Conservation (phyloP, 2,113 vertebrate genomes). For the Scortum barcoo region DNA sequence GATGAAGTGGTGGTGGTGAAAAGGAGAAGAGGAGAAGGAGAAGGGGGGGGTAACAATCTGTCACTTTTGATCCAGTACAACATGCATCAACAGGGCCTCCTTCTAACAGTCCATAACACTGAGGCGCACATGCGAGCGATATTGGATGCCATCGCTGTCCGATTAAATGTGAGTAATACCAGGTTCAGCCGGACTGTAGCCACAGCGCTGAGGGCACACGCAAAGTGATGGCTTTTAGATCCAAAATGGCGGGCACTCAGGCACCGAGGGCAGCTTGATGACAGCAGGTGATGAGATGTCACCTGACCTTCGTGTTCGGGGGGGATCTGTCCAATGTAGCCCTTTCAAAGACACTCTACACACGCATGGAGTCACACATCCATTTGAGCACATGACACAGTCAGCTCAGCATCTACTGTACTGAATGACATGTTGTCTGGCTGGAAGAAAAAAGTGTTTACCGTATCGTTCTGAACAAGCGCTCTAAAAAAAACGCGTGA, state of each 20-base stretch:
- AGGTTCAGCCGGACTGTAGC: constrained; percentile 25
- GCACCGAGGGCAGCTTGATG: constrained; percentile 7
- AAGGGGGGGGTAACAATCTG: not conserved
- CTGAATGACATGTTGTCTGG: no score
- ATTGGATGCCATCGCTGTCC: constrained; percentile 22
- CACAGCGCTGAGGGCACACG: constrained; percentile 6
- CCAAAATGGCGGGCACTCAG: not conserved
- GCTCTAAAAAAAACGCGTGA: no score
- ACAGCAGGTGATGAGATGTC: constrained; percentile 45
- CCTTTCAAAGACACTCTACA: constrained; percentile 1
- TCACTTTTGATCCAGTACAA: constrained; percentile 48
- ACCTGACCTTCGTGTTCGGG: not conserved
- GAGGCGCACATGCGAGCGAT: constrained; percentile 21
- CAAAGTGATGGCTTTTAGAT: constrained; percentile 12
- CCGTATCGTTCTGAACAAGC: no score
- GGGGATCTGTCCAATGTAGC: not conserved
- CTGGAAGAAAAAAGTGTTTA: no score
- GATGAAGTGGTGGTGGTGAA: not conserved
- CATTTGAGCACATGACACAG: not conserved
- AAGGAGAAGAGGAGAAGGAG: not conserved
- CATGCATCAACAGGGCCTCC: constrained; percentile 38
- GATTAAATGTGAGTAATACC: constrained; percentile 33
- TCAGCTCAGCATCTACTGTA: not conserved
- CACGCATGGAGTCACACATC: not conserved
- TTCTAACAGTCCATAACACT: constrained; percentile 40